These are phyloP conservation scores for Cyclargus thomasi DNA, from an alignment of 1,140 invertebrate species.

Conservation along the genomic window DNA sequence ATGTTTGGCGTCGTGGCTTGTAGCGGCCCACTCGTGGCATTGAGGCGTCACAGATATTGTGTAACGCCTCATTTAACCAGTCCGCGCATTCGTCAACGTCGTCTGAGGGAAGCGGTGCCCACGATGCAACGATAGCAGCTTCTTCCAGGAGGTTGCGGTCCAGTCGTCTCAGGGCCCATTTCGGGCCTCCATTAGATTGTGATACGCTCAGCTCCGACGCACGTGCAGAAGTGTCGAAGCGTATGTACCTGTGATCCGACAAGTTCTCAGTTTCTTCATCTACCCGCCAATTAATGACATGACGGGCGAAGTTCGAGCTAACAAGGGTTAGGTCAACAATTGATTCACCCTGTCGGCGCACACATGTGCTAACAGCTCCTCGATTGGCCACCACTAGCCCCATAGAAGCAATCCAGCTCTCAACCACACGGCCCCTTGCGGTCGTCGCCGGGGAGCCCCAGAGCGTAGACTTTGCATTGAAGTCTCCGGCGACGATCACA, in stretches of 20 bases:
- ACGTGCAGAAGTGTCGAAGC: neutral
- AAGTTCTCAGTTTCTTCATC: too few relatives aligned
- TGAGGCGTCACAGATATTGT: neutral
- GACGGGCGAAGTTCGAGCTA: neutral
- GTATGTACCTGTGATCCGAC: neutral
- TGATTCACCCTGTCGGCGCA: conserved; percentile 13
- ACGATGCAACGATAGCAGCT: neutral
- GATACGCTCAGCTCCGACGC: too few relatives aligned
- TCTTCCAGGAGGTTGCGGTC: neutral
- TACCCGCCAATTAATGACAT: neutral
- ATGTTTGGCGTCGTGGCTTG: neutral
- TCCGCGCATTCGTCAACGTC: too few relatives aligned
- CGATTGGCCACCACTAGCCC: conserved; percentile 9
- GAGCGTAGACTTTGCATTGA: conserved; percentile 22
- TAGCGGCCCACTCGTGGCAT: neutral
- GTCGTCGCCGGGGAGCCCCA: conserved; percentile 28
- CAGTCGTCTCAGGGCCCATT: neutral
- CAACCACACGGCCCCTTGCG: conserved; percentile 18
- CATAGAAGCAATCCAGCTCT: conserved; percentile 15
- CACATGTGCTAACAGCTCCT: conserved; percentile 9
- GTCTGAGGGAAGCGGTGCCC: neutral
- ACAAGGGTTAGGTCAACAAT: conserved; percentile 14
- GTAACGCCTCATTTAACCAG: neutral
- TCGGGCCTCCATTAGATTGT: neutral
- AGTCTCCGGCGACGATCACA: too few relatives aligned